These are phyloP conservation scores for Corydoras maculifer DNA, from an alignment of 2,113 vertebrate species.

Conservation along the genomic window DNA sequence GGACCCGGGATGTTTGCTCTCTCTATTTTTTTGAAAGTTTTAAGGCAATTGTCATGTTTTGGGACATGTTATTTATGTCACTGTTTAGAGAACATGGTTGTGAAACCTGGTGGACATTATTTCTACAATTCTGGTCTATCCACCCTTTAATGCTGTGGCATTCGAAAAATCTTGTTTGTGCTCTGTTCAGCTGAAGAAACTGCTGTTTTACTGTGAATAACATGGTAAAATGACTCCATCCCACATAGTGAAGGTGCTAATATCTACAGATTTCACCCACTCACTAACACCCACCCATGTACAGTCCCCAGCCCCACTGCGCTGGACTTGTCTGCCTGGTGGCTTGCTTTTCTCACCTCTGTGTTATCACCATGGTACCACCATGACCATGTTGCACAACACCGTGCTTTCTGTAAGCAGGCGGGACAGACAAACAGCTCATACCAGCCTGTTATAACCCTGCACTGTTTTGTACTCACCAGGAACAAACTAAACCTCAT, in stretches of 20 bases:
- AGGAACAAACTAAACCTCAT: not conserved
- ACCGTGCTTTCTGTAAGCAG: not conserved
- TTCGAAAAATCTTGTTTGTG: no score
- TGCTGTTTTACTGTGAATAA: not conserved
- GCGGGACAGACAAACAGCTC: not conserved
- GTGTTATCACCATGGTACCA: constrained; percentile 56
- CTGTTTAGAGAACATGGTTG: no score
- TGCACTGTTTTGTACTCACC: not conserved
- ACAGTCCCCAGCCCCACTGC: not conserved
- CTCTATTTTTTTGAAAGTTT: no score
- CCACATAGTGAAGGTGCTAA: constrained; percentile 31
- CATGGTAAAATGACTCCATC: constrained; percentile 12
- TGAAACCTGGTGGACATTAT: no score
- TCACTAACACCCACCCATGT: constrained; percentile 9
- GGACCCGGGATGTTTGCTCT: no score
- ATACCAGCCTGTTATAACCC: not conserved
- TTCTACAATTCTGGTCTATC: no score
- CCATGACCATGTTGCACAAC: constrained; percentile 47
- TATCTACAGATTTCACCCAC: constrained; percentile 10
- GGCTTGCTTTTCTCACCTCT: constrained; percentile 56
- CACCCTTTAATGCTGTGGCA: no score
- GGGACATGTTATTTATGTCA: no score
- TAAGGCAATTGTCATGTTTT: no score
- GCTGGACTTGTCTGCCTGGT: constrained; percentile 46
- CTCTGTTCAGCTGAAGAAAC: no score